Evolutionary conservation across 2,113 vertebrate genomes (phyloP), one percentile per base, ranked within the genome.

Genomic region (Odocoileus virginianus): DNA sequence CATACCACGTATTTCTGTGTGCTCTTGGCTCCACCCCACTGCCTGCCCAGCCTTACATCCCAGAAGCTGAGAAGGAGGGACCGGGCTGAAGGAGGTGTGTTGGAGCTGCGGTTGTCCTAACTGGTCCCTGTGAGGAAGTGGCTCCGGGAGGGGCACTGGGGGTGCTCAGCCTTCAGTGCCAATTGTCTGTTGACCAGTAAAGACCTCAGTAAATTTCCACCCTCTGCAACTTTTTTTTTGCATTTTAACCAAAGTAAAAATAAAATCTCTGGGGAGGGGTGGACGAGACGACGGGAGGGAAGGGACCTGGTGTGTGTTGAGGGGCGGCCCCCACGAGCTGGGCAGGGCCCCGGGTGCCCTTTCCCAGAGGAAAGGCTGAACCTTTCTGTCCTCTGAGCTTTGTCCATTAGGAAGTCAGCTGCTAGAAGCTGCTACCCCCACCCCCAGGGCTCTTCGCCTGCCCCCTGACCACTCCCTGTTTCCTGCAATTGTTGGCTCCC

Each of bases 401-500:
- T 89, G 89, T 81, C 91, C 89, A 30, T 15, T 36, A 95, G 95
- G 97, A 98, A 97, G 97, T 93, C 45, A 74, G 96, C 94, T 89
- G 71, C 50, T 40, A 3, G 54, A 52, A 57, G 45, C 81, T 3
- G n/a, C 95, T 87, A 50, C 14, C 71, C 55, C 14, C 14, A 36
- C 3, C 57, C 67, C 58, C 40, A 36, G 3, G 30, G 54, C 92
- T 64, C 95, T 95, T 96, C 95, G 90, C 74, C 7, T 5, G 30
- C 47, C 85, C 74, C 91, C 16, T 4, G 2, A 50, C 96, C 93
- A 47, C 97, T 90, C 95, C 97, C 95, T 0, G 33, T 60, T 98
- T 98, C 98, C 98, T 87, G 58, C 95, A 23, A 98, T 98, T 98
- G 98, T 98, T 90, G 74, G 45, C 15, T 79, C 36, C 27, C 54